Conservation (phyloP, 2,888 invertebrate genomes). For the Parnassius glacialis region DNA sequence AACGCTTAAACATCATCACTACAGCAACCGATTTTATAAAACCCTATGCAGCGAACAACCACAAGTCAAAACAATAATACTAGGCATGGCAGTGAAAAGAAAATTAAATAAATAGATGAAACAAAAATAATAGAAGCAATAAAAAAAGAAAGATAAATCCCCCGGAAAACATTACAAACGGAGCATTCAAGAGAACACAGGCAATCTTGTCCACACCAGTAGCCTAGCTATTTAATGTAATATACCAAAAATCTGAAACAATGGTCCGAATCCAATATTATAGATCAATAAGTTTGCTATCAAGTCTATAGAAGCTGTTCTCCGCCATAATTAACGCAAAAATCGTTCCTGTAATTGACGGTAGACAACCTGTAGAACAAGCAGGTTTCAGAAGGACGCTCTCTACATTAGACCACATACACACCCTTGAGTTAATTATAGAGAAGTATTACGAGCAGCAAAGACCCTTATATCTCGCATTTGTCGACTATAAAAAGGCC, state of each 20-base stretch:
- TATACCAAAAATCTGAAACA: constrained; percentile 25
- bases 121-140: constrained; percentile 21
- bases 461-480: constrained; percentile 24
- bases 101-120: no score
- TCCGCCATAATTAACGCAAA: constrained; percentile 14
- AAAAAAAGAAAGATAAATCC: constrained; percentile 22
- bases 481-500: constrained; percentile 26
- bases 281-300: constrained; percentile 30
- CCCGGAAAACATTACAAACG: constrained; percentile 26
- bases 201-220: constrained; percentile 15
- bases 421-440: constrained; percentile 25
- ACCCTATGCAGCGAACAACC: no score
- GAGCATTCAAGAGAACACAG: constrained; percentile 18
- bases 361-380: constrained; percentile 30
- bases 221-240: constrained; percentile 25
- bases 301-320: constrained; percentile 29
- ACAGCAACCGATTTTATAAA: no score
- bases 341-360: constrained; percentile 21
- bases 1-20: not conserved
- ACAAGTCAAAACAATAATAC: no score
- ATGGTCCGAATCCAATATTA: constrained; percentile 29
- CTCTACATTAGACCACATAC: constrained; percentile 29
- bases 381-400: constrained; percentile 14
- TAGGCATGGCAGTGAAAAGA: no score
- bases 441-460: constrained; percentile 30